Conservation (phyloP, 2,888 invertebrate species). For the Dysmachus trigonus region DNA sequence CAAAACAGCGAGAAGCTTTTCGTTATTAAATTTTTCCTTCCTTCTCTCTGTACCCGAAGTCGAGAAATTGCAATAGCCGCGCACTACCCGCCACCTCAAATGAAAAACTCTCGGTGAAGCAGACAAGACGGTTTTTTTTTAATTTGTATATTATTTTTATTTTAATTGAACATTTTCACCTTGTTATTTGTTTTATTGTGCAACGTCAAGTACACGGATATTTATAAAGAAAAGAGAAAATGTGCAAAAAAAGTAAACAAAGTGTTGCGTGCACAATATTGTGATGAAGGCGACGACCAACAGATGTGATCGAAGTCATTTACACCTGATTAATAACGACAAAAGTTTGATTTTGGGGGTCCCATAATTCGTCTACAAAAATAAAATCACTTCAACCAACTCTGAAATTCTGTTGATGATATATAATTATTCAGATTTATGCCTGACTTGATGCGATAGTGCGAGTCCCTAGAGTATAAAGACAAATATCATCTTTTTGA, state of each 20-base stretch:
- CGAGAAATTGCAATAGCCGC: neutral
- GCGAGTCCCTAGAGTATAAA: neutral
- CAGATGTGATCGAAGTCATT: neutral
- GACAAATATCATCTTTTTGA: neutral
- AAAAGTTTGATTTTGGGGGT: neutral
- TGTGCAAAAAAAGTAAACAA: neutral
- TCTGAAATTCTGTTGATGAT: neutral
- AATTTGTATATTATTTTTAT: neutral
- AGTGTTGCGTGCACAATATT: neutral
- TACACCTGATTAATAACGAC: neutral
- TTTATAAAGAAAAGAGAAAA: neutral
- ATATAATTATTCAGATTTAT: neutral
- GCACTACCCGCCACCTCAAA: no score
- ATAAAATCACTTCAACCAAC: neutral
- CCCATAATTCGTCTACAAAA: neutral
- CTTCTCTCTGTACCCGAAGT: neutral
- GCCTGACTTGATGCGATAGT: neutral
- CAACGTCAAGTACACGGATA: neutral
- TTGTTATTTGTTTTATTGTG: neutral
- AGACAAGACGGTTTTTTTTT: neutral
- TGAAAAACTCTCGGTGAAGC: neutral
- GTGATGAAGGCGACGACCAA: neutral
- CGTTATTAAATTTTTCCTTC: neutral
- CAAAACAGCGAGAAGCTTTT: slow-evolving; percentile 37
- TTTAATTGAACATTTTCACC: neutral